Evolutionary conservation across 2,888 invertebrate genomes (phyloP).

Genomic region (Miltochrista miniata): DNA sequence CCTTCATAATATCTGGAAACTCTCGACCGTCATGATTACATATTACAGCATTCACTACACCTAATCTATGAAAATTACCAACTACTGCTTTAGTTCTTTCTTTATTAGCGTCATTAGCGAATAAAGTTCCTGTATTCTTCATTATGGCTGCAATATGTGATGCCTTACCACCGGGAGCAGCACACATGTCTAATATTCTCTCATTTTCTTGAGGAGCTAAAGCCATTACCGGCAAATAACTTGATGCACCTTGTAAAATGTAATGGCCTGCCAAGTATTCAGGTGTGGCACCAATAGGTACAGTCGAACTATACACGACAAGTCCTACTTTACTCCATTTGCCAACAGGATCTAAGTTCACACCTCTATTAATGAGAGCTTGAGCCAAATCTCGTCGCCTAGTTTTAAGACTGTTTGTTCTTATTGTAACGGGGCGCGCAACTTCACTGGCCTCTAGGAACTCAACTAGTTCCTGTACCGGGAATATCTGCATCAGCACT

Average conservation of each 20-base stretch:
- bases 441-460: constrained; percentile 98
- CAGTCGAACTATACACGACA: constrained; percentile 97
- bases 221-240: constrained; percentile 98
- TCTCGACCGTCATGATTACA: constrained; percentile 95
- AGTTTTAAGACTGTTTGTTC: constrained; percentile 97
- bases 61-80: constrained; percentile 98
- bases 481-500: constrained; percentile 94
- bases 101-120: constrained; percentile 97
- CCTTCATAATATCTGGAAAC: constrained; percentile 92
- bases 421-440: constrained; percentile 96
- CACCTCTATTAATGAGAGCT: constrained; percentile 97
- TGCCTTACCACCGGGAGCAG: constrained; percentile 99
- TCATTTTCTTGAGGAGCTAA: constrained; percentile 98
- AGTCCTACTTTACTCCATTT: constrained; percentile 99
- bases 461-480: constrained; percentile 93
- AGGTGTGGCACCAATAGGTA: constrained; percentile 98
- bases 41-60: constrained; percentile 96
- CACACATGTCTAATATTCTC: constrained; percentile 97
- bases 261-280: constrained; percentile 99
- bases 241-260: constrained; percentile 97
- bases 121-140: constrained; percentile 98
- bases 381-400: constrained; percentile 96
- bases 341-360: constrained; percentile 98
- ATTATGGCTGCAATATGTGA: constrained; percentile 98
- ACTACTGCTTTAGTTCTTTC: constrained; percentile 96